Evolutionary conservation across 2,797 vertebrate species (phyloP).

Genomic region (Falco cherrug): DNA sequence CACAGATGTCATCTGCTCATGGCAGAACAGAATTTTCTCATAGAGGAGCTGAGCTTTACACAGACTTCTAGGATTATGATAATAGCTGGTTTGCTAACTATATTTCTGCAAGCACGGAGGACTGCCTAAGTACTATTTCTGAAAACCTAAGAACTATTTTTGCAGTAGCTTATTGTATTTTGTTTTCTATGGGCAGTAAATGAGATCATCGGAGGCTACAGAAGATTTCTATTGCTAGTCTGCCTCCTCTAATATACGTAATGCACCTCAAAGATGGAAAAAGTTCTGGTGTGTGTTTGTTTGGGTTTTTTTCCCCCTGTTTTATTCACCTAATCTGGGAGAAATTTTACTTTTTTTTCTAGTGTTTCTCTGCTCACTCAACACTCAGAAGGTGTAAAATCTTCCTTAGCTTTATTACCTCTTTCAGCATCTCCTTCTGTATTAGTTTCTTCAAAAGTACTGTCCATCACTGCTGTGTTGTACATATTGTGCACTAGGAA

Average conservation of each 20-base stretch:
- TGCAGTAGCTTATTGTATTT: not conserved
- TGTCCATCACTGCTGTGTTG: not conserved
- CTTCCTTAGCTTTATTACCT: not conserved
- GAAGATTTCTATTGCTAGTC: not conserved
- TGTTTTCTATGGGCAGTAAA: not conserved
- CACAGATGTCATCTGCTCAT: not conserved
- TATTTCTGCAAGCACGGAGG: not conserved
- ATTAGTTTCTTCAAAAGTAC: not conserved
- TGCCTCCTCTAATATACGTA: not conserved
- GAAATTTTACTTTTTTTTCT: not conserved
- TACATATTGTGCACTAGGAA: not conserved
- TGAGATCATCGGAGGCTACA: not conserved
- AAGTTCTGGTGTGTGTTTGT: too few species aligned
- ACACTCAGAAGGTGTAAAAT: not conserved
- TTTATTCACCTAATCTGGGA: not conserved
- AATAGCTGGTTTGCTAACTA: not conserved
- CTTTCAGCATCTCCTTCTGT: not conserved
- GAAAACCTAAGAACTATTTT: not conserved
- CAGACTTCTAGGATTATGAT: not conserved
- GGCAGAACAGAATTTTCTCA: not conserved
- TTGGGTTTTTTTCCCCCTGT: not conserved
- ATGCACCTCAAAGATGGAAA: not conserved
- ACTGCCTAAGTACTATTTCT: not conserved
- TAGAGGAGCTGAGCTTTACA: not conserved
- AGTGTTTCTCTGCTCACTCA: not conserved